These are phyloP conservation scores for Alligator mississippiensis DNA, from an alignment of 2,113 vertebrate genomes.

Conservation along the genomic window DNA sequence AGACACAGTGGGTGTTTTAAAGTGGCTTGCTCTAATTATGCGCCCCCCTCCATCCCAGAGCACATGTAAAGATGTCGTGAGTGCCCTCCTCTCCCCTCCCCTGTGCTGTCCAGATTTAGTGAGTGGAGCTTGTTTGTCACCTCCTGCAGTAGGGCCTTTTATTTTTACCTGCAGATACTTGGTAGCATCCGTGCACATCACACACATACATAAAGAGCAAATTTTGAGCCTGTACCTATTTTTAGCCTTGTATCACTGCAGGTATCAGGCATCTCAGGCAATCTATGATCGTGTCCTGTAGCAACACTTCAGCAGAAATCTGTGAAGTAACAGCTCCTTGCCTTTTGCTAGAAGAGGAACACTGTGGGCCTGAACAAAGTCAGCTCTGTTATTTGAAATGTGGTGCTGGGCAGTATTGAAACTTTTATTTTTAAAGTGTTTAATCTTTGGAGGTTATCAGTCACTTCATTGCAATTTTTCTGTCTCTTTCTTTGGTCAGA, in stretches of 20 bases:
- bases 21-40: too few relatives aligned
- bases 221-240: too few relatives aligned
- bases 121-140: not conserved
- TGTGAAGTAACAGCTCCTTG: not conserved
- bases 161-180: not conserved
- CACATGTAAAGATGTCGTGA: too few relatives aligned
- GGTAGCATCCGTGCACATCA: not conserved
- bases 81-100: not conserved
- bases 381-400: not conserved
- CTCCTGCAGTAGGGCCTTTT: not conserved
- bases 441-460: not conserved
- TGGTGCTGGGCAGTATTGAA: not conserved
- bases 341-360: not conserved
- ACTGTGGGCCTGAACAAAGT: not conserved
- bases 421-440: not conserved
- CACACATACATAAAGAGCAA: not conserved
- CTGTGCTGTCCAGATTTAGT: not conserved
- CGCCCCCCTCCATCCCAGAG: too few relatives aligned
- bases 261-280: rapidly evolving
- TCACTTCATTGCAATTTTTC: slow-evolving; percentile 20
- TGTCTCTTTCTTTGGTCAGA: not conserved
- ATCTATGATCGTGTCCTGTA: not conserved
- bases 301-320: not conserved
- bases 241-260: not conserved
- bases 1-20: too few relatives aligned